These are phyloP conservation scores for Entomobrya proxima DNA, from an alignment of 2,888 invertebrate genomes.

Conservation along the genomic window DNA sequence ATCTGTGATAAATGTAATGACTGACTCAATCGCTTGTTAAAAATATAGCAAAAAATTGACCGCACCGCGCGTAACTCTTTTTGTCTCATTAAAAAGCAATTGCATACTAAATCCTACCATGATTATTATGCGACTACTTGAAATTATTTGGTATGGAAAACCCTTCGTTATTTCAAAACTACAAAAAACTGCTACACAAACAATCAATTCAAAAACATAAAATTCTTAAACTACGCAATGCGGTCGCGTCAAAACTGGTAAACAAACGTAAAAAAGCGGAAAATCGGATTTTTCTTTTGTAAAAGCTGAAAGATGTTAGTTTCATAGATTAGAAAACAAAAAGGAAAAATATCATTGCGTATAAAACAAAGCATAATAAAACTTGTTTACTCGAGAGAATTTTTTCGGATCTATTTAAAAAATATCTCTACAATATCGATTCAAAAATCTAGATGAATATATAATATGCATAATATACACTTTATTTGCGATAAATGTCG, in stretches of 20 bases:
- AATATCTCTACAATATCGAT: background rate
- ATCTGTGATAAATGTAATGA: slow-evolving; percentile 74
- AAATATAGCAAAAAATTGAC: slow-evolving; percentile 42
- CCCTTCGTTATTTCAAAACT: background rate
- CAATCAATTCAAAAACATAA: slow-evolving; percentile 26
- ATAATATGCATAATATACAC: background rate
- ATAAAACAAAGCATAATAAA: slow-evolving; percentile 30
- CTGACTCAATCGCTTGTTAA: slow-evolving; percentile 71
- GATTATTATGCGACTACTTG: slow-evolving; percentile 8
- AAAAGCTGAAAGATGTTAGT: slow-evolving; percentile 11
- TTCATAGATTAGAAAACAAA: slow-evolving; percentile 22
- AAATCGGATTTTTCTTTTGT: slow-evolving; percentile 41
- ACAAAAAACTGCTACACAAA: slow-evolving; percentile 41
- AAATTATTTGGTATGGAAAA: slow-evolving; percentile 33
- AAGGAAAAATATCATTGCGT: slow-evolving; percentile 11
- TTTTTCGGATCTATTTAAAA: slow-evolving; percentile 32
- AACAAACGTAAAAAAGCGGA: slow-evolving; percentile 4
- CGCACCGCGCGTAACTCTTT: slow-evolving; percentile 50
- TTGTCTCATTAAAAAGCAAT: slow-evolving; percentile 21
- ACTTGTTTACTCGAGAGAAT: slow-evolving; percentile 54
- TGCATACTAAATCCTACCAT: slow-evolving; percentile 8
- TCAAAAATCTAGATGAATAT: background rate
- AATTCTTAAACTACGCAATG: background rate
- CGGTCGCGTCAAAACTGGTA: slow-evolving; percentile 22
- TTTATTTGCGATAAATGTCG: no score